A percentile compares a stretch with the other conserved stretches of the same genome.
These are phyloP conservation scores for Boulengeromyrus knoepffleri DNA, from an alignment of 2,113 vertebrate species.

Conservation along the genomic window DNA sequence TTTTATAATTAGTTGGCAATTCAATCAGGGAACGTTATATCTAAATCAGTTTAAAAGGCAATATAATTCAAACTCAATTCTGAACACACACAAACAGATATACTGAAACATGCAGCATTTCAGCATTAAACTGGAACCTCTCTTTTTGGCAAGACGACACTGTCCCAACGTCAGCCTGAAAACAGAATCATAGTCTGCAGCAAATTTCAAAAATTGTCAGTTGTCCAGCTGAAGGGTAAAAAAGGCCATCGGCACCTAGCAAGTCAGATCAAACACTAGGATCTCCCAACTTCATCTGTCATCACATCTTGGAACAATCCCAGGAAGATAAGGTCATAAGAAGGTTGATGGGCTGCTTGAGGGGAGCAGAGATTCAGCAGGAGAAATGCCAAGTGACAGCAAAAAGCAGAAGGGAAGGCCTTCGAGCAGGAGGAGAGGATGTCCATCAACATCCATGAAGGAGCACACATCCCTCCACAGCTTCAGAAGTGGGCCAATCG, in stretches of 20 bases:
- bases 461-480: not conserved
- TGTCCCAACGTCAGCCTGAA: not conserved
- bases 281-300: not conserved
- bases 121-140: not conserved
- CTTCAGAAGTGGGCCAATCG: constrained; percentile 27
- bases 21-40: not conserved
- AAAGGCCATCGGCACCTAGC: not conserved
- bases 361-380: not conserved
- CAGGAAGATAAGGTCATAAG: constrained; percentile 8
- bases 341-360: not conserved
- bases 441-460: not conserved
- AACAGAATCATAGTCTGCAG: not conserved
- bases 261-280: not conserved
- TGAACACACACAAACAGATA: not conserved
- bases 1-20: not conserved
- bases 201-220: not conserved
- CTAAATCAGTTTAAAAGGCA: not conserved
- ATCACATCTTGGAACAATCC: not conserved
- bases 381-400: not conserved
- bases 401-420: not conserved
- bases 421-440: not conserved
- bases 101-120: not conserved
- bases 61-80: not conserved
- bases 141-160: not conserved
- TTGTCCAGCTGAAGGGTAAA: not conserved